Percentiles rank a stretch among this genome's conserved stretches.
phyloP scores from a whole-genome alignment of 2,113 vertebrate species.

The Oncorhynchus kisutch region DNA sequence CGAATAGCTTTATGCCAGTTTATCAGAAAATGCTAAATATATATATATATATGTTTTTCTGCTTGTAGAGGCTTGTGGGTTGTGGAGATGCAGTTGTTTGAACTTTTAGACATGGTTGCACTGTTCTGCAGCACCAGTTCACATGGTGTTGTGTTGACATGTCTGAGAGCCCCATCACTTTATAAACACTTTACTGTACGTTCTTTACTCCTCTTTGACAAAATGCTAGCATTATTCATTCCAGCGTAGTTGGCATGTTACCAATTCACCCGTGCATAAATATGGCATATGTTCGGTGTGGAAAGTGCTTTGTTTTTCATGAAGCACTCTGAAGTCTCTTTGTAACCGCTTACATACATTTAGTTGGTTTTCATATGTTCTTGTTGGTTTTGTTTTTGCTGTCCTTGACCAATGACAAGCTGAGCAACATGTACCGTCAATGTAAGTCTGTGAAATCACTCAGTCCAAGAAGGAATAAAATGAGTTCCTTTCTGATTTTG shows the following conservation, averaged over 20 bases:
- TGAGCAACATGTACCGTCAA: too few relatives aligned
- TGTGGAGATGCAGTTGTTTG: neutral
- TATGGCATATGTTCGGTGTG: too few relatives aligned
- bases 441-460: neutral
- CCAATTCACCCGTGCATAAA: too few relatives aligned
- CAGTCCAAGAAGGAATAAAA: neutral
- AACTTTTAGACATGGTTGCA: neutral
- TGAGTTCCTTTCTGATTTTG: neutral
- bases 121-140: neutral
- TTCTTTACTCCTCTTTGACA: neutral
- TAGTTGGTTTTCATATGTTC: too few relatives aligned
- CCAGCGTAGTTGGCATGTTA: too few relatives aligned
- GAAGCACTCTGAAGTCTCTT: too few relatives aligned
- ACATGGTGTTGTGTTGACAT: neutral
- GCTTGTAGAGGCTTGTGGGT: neutral
- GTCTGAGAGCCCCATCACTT: neutral
- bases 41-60: slow-evolving; percentile 11
- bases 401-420: too few relatives aligned
- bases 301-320: too few relatives aligned
- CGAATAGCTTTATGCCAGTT: neutral
- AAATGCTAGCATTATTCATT: neutral
- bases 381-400: too few relatives aligned
- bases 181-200: slow-evolving; percentile 14
- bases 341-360: too few relatives aligned
- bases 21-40: too few relatives aligned